Evolutionary conservation across 1,140 invertebrate genomes (phyloP).

Genomic region (Panagrolaimus sp.): DNA sequence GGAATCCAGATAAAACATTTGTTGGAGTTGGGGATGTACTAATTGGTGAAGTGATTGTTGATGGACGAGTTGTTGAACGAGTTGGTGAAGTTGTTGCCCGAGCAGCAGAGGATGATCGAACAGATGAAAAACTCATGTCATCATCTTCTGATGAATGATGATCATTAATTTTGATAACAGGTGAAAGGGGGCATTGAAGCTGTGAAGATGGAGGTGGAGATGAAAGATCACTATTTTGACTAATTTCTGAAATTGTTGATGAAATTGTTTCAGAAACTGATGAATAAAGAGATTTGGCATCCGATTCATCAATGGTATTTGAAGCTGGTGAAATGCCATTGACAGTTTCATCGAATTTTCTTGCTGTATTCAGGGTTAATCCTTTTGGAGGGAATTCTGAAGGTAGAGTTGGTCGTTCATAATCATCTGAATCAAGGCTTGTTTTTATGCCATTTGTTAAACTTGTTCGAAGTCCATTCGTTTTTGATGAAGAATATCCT

Average conservation of each 20-base stretch:
- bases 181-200: not conserved
- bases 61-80: not conserved
- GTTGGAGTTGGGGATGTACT: not conserved
- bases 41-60: not conserved
- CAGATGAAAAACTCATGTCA: slow-evolving; percentile 1
- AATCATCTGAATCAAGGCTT: too few relatives aligned
- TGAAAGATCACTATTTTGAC: not conserved
- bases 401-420: not conserved
- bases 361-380: not conserved
- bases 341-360: slow-evolving; percentile 10
- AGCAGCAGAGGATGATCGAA: not conserved
- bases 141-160: not conserved
- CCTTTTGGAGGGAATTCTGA: not conserved
- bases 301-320: not conserved
- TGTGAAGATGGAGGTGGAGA: not conserved
- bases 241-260: not conserved
- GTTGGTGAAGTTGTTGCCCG: not conserved
- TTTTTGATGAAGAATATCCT: not conserved
- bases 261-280: not conserved
- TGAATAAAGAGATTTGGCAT: not conserved
- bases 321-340: not conserved
- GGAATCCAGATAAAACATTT: not conserved
- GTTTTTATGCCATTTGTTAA: not conserved
- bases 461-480: not conserved
- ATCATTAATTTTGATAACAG: slow-evolving; percentile 16